A percentile compares a stretch with the other conserved stretches of the same genome.
Evolutionary conservation across 2,888 invertebrate genomes (phyloP).

Genomic region (Acronicta alni): DNA sequence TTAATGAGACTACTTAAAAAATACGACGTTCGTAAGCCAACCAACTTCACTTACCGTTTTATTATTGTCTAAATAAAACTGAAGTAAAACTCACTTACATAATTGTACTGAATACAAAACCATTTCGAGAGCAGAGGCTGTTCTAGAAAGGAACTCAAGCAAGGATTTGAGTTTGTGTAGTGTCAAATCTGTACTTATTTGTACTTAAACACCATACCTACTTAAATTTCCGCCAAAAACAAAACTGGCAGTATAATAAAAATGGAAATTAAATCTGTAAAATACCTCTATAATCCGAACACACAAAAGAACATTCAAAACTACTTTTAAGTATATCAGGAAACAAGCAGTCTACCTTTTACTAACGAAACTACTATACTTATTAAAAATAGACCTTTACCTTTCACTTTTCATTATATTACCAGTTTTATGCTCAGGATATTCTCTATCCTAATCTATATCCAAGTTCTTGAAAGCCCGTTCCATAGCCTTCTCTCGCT

Average conservation of each 20-base stretch:
- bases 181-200: no score
- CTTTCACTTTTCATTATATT: slow-evolving; percentile 34
- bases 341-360: slow-evolving; percentile 13
- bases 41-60: slow-evolving; percentile 3
- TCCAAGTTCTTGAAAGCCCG: slow-evolving; percentile 92
- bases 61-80: slow-evolving; percentile 14
- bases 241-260: slow-evolving; percentile 26
- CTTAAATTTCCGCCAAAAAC: background rate
- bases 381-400: slow-evolving; percentile 18
- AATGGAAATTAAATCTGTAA: slow-evolving; percentile 7
- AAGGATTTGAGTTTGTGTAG: background rate
- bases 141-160: background rate
- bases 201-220: background rate
- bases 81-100: slow-evolving; percentile 8
- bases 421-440: slow-evolving; percentile 19
- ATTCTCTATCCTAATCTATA: slow-evolving; percentile 90
- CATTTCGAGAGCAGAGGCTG: background rate
- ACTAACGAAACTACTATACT: slow-evolving; percentile 22
- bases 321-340: slow-evolving; percentile 16
- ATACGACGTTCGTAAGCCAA: background rate
- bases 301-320: slow-evolving; percentile 9
- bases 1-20: slow-evolving; percentile 1
- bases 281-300: slow-evolving; percentile 1
- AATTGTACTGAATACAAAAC: slow-evolving; percentile 7
- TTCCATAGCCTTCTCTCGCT: slow-evolving; percentile 89